These are phyloP conservation scores for Stictonetta naevosa DNA, from an alignment of 2,113 vertebrate genomes.

Conservation along the genomic window DNA sequence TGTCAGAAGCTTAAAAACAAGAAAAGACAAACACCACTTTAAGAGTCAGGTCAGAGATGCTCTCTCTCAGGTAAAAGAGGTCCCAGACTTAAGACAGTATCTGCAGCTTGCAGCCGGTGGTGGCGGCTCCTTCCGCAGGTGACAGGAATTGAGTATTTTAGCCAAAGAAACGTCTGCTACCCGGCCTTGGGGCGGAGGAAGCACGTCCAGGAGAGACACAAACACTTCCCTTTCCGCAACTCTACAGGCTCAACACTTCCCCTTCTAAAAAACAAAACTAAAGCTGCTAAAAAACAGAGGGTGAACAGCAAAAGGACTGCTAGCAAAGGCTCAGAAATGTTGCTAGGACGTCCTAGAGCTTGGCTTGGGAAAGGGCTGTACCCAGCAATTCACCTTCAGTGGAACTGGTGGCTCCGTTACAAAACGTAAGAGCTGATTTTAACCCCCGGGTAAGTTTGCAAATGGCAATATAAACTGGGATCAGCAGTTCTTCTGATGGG, in stretches of 20 bases:
- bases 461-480: neutral
- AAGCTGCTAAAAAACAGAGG: neutral
- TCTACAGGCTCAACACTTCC: neutral
- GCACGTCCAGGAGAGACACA: neutral
- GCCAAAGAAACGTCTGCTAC: neutral
- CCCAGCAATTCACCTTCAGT: neutral
- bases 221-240: neutral
- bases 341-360: neutral
- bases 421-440: neutral
- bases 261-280: neutral
- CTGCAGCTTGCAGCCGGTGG: neutral
- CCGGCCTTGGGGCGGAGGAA: neutral
- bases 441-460: neutral
- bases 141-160: neutral
- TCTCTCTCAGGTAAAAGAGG: neutral
- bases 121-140: neutral
- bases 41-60: neutral
- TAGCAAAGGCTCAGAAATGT: neutral
- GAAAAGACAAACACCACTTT: neutral
- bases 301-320: neutral
- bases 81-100: neutral
- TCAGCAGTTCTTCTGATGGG: neutral
- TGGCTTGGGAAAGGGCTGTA: neutral
- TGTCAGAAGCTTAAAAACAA: neutral
- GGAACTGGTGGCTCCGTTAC: accelerated